These are phyloP conservation scores for Andrena chrysosceles DNA, from an alignment of 2,888 invertebrate species.

Conservation along the genomic window DNA sequence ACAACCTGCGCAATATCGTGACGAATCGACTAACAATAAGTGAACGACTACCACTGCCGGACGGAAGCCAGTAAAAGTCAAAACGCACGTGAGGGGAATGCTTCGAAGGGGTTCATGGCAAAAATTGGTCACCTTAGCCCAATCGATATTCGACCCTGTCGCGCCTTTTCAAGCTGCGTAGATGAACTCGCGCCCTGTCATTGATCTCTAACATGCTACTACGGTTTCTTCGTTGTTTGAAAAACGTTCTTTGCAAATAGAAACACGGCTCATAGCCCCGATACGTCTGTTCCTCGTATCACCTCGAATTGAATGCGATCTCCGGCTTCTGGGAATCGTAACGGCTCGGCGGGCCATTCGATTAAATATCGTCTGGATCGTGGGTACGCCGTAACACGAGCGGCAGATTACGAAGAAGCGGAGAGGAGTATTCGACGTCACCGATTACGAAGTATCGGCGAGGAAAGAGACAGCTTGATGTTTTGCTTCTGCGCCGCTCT, in stretches of 20 bases:
- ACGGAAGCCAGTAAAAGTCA: not conserved
- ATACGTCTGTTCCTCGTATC: not conserved
- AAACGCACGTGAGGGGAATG: not conserved
- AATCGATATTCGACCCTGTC: not conserved
- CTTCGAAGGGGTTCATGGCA: not conserved
- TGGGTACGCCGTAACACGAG: not conserved
- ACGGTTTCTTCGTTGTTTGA: not conserved
- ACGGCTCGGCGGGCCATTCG: not conserved
- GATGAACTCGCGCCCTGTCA: constrained; percentile 53
- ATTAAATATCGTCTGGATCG: not conserved
- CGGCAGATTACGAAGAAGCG: constrained; percentile 7
- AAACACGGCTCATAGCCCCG: not conserved
- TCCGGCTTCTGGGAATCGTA: constrained; percentile 4
- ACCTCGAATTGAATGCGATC: not conserved
- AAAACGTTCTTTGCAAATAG: not conserved
- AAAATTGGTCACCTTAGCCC: not conserved
- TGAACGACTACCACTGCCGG: not conserved
- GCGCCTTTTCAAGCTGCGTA: not conserved
- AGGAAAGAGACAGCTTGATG: not conserved
- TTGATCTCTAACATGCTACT: constrained; percentile 23
- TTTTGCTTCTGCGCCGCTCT: not conserved
- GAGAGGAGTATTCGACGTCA: not conserved
- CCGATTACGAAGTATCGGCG: not conserved
- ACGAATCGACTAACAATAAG: not conserved
- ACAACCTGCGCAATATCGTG: not conserved